Evolutionary conservation across 2,888 invertebrate species (phyloP).

Genomic region (Coleophora flavipennella): DNA sequence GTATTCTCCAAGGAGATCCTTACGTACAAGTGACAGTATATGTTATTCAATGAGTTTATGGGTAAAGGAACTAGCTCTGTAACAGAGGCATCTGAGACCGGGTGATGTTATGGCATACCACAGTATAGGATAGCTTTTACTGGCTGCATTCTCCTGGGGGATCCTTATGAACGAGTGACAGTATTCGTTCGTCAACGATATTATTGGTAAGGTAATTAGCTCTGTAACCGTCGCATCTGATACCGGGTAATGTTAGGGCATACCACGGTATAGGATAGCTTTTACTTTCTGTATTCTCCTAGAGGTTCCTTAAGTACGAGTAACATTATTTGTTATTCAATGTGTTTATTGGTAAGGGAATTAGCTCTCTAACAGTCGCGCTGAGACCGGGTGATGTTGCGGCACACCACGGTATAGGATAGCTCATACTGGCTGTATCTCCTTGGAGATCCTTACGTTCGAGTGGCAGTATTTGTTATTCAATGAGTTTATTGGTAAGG

Average conservation of each 20-base stretch:
- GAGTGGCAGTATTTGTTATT: slow-evolving; percentile 38
- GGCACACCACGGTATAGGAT: slow-evolving; percentile 32
- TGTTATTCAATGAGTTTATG: slow-evolving; percentile 34
- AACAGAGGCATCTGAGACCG: slow-evolving; percentile 43
- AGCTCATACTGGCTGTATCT: slow-evolving; percentile 32
- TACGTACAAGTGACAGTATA: slow-evolving; percentile 37
- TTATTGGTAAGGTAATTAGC: slow-evolving; percentile 28
- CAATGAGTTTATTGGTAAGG: too few species aligned
- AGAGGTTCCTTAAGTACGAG: slow-evolving; percentile 39
- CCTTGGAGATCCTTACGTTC: slow-evolving; percentile 41
- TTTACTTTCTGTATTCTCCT: slow-evolving; percentile 36
- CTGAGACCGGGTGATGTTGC: slow-evolving; percentile 42
- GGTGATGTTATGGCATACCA: slow-evolving; percentile 39
- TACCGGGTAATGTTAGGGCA: slow-evolving; percentile 43
- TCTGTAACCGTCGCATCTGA: slow-evolving; percentile 32
- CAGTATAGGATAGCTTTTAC: slow-evolving; percentile 29
- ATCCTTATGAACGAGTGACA: slow-evolving; percentile 42
- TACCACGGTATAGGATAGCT: slow-evolving; percentile 33
- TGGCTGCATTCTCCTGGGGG: slow-evolving; percentile 42
- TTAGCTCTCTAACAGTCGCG: too few species aligned
- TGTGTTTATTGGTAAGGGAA: slow-evolving; percentile 35
- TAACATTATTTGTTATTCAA: slow-evolving; percentile 36
- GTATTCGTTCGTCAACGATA: slow-evolving; percentile 31
- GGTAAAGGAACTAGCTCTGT: slow-evolving; percentile 23
- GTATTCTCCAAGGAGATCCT: slow-evolving; percentile 42